These are phyloP conservation scores for Chalcis sispes DNA, from an alignment of 2,888 invertebrate species.

Conservation along the genomic window DNA sequence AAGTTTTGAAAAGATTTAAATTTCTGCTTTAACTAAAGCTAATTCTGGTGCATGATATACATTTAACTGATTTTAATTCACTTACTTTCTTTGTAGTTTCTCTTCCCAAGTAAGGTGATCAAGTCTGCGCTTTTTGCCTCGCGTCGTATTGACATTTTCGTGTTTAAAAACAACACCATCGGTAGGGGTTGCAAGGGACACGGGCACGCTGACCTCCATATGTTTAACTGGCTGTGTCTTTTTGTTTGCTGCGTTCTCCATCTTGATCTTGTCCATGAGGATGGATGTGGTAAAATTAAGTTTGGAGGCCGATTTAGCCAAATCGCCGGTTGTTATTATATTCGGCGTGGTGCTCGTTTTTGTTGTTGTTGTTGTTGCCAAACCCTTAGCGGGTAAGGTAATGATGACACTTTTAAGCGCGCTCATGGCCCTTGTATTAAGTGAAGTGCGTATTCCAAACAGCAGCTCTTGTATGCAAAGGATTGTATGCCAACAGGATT, in stretches of 20 bases:
- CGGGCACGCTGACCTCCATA: constrained; percentile 28
- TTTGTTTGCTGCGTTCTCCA: constrained; percentile 56
- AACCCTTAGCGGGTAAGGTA: constrained; percentile 69
- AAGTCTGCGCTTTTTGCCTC: constrained; percentile 83
- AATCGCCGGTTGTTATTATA: constrained; percentile 56
- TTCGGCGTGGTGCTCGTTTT: constrained; percentile 35
- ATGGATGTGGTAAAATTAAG: constrained; percentile 68
- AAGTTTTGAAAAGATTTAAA: too few species aligned
- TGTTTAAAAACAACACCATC: constrained; percentile 56
- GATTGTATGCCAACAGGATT: not conserved
- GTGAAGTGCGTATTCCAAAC: not conserved
- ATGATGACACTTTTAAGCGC: constrained; percentile 71
- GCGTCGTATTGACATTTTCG: not conserved
- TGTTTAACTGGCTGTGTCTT: constrained; percentile 23
- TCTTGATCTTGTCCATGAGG: constrained; percentile 63
- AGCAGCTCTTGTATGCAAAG: not conserved
- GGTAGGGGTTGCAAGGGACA: not conserved
- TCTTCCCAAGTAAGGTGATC: constrained; percentile 92
- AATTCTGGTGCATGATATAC: too few species aligned
- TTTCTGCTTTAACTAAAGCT: too few species aligned
- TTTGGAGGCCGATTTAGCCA: constrained; percentile 59
- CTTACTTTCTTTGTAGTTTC: constrained; percentile 91
- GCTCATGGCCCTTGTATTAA: constrained; percentile 63
- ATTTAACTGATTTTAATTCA: too few species aligned
- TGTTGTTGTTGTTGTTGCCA: constrained; percentile 59